phyloP scores from a whole-genome alignment of 2,797 vertebrate genomes.

The Thripadectes ignobilis region DNA sequence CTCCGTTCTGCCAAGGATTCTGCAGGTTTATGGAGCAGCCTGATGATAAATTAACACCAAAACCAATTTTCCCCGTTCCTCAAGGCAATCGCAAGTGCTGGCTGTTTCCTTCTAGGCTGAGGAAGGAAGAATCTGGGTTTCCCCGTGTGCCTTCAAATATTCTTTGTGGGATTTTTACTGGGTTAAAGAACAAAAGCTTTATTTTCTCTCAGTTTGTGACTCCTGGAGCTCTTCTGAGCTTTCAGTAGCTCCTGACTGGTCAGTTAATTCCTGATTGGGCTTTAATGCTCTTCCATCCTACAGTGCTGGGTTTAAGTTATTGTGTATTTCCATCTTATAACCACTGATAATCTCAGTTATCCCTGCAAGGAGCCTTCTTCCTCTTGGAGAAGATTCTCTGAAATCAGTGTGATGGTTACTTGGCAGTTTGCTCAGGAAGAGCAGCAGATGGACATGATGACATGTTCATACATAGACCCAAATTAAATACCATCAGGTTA shows the following conservation, averaged over 20 bases:
- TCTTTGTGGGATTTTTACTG: not conserved
- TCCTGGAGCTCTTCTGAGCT: not conserved
- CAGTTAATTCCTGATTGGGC: not conserved
- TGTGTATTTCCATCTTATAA: not conserved
- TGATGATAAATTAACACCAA: too few species aligned
- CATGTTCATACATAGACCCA: not conserved
- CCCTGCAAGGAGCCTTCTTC: not conserved
- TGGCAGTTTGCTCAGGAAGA: not conserved
- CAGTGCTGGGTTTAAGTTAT: not conserved
- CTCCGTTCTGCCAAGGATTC: not conserved
- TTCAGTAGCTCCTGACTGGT: not conserved
- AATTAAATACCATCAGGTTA: not conserved
- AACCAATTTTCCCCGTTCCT: not conserved
- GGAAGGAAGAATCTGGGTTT: not conserved
- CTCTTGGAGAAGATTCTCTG: not conserved
- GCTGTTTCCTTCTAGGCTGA: not conserved
- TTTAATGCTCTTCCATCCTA: not conserved
- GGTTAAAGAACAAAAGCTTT: not conserved
- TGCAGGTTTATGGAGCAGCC: not conserved
- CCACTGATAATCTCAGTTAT: accelerated
- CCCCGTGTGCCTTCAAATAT: not conserved
- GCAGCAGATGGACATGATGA: slow-evolving; percentile 37
- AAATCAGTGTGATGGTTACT: not conserved
- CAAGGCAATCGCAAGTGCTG: not conserved
- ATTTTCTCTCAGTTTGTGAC: not conserved